Conservation (phyloP, 2,888 invertebrate genomes). For the Camptogramma bilineatum region DNA sequence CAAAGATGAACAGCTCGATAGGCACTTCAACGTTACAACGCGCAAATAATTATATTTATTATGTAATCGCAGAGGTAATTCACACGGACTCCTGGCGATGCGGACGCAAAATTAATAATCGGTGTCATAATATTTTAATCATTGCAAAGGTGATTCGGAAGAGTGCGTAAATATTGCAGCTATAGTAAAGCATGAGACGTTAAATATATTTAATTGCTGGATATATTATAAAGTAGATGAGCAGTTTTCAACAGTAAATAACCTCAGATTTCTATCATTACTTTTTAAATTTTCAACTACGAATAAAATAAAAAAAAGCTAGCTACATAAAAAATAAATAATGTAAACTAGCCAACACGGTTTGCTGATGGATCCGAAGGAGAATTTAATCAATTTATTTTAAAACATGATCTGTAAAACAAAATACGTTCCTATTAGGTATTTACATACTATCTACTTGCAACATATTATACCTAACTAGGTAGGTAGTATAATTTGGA, state of each 20-base stretch:
- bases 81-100: slow-evolving; percentile 37
- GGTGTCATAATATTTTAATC: slow-evolving; percentile 35
- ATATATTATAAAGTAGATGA: background rate
- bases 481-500: too few relatives aligned
- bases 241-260: too few relatives aligned
- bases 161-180: background rate
- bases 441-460: too few relatives aligned
- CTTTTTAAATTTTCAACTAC: too few relatives aligned
- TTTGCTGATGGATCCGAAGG: too few relatives aligned
- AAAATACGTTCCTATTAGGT: too few relatives aligned
- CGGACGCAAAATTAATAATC: slow-evolving; percentile 40
- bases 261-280: too few relatives aligned
- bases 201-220: background rate
- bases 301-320: too few relatives aligned
- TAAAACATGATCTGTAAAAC: too few relatives aligned
- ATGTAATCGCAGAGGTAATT: slow-evolving; percentile 35
- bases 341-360: too few relatives aligned
- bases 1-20: slow-evolving; percentile 25
- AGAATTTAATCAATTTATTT: too few relatives aligned
- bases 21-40: slow-evolving; percentile 32
- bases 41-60: slow-evolving; percentile 41
- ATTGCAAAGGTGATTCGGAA: slow-evolving; percentile 13
- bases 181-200: background rate
- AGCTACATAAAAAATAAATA: background rate
- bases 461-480: too few relatives aligned